Base-by-base conservation (phyloP, 2,113 vertebrate species). In the Elaphurus davidianus region DNA sequence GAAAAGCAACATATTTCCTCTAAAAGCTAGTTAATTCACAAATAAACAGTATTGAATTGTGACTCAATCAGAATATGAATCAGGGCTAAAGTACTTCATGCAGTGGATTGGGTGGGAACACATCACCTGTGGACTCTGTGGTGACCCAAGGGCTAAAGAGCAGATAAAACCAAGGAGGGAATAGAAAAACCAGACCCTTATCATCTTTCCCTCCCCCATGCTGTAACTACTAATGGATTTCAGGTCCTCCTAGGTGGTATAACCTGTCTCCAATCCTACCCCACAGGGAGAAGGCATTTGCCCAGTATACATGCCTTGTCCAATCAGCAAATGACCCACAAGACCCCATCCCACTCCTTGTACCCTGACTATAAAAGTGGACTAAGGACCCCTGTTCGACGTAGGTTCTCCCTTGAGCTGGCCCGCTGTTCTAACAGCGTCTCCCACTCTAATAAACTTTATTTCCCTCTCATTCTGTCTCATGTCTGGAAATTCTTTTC, bases 1-100 rank as follows among this genome's bases (percentile, higher is more conserved):
- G 21, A 54, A 60, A 64, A 67, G 8, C 52, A 91, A 17, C 3
- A 27, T 33, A 55, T n/a, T 92, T 30, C 7, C 15, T 11, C 14
- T 57, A 50, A 94, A 40, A 84, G 14, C 1, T 21, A 78, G 25
- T 40, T 79, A 81, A 87, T 79, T 57, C 23, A 57, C 23, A 62
- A 82, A n/a, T 5, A 86, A 90, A 23, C 60, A 83, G 36, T 45
- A 87, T 33, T n/a, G 19, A 95, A 82, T 96, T 25, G 3, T 30
- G 89, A 8, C 52, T 96, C 16, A 55, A 30, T 47, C 19, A 86
- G 9, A 50, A 47, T 74, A 43, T 87, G 3, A 9, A 54, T 60
- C 86, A 5, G 6, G 1, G 16, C 43, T 25, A 33, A 78, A 60
- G 4, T 33, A 43, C 15, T n/a, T 7, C 2, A 1, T n/a, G 1